A percentile compares a stretch with the other conserved stretches of the same genome.
Evolutionary conservation across 1,140 invertebrate species (phyloP).

Genomic region (Ridgeia piscesae): DNA sequence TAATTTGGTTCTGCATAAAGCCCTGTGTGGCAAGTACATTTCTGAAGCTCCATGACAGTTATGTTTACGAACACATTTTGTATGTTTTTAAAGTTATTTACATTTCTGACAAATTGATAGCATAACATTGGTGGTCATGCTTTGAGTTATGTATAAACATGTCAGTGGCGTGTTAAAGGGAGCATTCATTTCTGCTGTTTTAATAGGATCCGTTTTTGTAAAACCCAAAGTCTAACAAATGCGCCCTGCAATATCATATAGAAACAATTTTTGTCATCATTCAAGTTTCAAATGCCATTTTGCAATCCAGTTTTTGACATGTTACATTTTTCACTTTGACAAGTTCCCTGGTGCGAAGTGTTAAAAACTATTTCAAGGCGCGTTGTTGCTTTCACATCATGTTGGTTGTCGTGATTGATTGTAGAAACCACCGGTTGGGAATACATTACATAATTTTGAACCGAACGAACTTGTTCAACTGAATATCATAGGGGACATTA

Average conservation of each 20-base stretch:
- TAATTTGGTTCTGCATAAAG: no score
- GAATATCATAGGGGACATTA: not conserved
- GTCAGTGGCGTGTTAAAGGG: no score
- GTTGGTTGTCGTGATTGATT: not conserved
- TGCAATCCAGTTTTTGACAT: not conserved
- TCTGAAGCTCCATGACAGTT: no score
- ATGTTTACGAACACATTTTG: no score
- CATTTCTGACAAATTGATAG: no score
- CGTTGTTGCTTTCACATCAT: not conserved
- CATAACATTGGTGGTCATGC: no score
- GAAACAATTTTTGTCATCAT: not conserved
- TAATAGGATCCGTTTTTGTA: no score
- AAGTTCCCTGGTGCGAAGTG: not conserved
- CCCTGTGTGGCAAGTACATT: no score
- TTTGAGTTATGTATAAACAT: no score
- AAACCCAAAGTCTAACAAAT: not conserved
- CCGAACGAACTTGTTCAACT: not conserved
- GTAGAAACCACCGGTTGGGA: not conserved
- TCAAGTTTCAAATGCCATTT: not conserved
- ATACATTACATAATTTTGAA: not conserved
- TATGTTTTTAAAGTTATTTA: no score
- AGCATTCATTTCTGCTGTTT: no score
- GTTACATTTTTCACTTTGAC: not conserved
- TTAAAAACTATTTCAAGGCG: not conserved
- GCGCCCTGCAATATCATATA: not conserved